Evolutionary conservation across 2,797 vertebrate species (phyloP), one percentile per base, ranked within the genome.

Genomic region (Dendrocincla tyrannina): DNA sequence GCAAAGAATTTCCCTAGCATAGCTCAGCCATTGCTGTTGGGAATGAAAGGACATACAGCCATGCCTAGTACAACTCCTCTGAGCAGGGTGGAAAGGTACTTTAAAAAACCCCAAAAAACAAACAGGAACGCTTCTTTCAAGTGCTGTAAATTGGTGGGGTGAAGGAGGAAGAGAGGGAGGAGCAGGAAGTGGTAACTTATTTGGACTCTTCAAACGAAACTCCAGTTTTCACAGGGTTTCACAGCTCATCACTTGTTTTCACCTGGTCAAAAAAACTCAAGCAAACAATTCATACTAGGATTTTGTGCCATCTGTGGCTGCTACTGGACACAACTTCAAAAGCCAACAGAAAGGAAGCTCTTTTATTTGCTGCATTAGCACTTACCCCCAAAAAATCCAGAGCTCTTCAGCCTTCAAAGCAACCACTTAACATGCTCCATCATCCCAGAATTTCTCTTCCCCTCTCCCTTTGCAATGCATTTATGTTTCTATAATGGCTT

Each of bases 171-270:
- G 49, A 94, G 74, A 91, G 50, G 85, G 83, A 93, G 83, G 87
- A 90, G 80, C 88, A 86, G 89, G 89, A 96, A 92, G 79, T 67
- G 82, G 89, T 92, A 82, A 94, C 27, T 84, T 76, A 84, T 63
- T 75, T 89, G 59, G 79, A 66, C 87, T 91, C 73, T 24, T 70
- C 70, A 91, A 89, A 73, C 70, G 47, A 92, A 46, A 90, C 80
- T 79, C 27, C 39, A 73, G 44, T 60, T 86, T 33, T 85, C 79
- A 74, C 16, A 53, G 11, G 5, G 44, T 91, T 92, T 96, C 85
- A 85, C 35, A 73, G 47, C 9, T 73, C 16, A 2, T 76, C 41
- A 42, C 52, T 89, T 89, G 68, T 66, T 89, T 92, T 76, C 55
- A 89, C 50, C 63, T 85, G 74, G 39, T 67, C 59, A 88, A n/a